Percentiles rank a stretch among this genome's conserved stretches.
Conservation (phyloP, 2,888 invertebrate genomes). For the Microdon myrmicae region DNA sequence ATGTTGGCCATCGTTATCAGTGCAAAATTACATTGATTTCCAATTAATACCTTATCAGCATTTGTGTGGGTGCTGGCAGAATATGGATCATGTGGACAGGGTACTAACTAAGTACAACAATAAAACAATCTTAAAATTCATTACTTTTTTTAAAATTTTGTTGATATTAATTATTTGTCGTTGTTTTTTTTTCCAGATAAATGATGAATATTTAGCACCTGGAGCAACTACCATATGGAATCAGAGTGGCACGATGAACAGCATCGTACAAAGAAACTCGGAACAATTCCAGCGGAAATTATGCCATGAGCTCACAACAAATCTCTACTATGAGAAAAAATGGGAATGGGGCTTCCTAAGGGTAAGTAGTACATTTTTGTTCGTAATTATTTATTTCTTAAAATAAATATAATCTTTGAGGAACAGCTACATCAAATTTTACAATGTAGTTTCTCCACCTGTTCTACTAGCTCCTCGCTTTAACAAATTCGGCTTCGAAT, state of each 20-base stretch:
- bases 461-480: too few species aligned
- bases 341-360: constrained; percentile 67
- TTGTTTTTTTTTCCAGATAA: too few species aligned
- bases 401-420: too few species aligned
- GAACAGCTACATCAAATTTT: too few species aligned
- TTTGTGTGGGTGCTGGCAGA: constrained; percentile 9
- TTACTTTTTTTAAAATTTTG: neutral
- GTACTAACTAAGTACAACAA: constrained; percentile 6
- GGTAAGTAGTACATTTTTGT: constrained; percentile 56
- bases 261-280: constrained; percentile 38
- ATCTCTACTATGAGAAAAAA: constrained; percentile 61
- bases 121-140: neutral
- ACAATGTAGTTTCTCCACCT: too few species aligned
- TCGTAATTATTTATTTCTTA: neutral
- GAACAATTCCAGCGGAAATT: constrained; percentile 27
- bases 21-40: constrained; percentile 16
- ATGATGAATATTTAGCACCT: constrained; percentile 14
- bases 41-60: constrained; percentile 33
- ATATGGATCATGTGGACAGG: constrained; percentile 8
- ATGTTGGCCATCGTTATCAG: too few species aligned
- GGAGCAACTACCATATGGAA: too few species aligned
- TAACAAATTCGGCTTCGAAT: too few species aligned
- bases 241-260: constrained; percentile 36
- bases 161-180: too few species aligned
- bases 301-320: constrained; percentile 33